Percentiles rank a stretch among this genome's conserved stretches.
Conservation (phyloP, 1,140 invertebrate species). For the Triops longicaudatus region DNA sequence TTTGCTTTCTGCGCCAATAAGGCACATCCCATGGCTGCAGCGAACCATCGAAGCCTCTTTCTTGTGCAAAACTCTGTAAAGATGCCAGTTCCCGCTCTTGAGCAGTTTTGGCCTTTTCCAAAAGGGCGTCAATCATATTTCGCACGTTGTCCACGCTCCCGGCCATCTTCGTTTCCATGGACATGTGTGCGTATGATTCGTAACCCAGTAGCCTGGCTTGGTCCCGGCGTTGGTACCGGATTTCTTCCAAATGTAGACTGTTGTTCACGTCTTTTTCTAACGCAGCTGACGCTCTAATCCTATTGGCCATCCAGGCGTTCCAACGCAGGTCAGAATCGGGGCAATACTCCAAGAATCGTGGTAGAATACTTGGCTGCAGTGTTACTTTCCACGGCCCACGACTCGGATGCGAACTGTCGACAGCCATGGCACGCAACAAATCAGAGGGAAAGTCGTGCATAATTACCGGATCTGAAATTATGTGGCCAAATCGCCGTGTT, state of each 20-base stretch:
- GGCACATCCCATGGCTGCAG: constrained; percentile 75
- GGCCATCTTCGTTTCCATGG: constrained; percentile 92
- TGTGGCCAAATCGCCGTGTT: constrained; percentile 54
- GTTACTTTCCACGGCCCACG: constrained; percentile 70
- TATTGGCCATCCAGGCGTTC: constrained; percentile 71
- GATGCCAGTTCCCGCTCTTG: constrained; percentile 65
- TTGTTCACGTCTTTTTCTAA: constrained; percentile 57
- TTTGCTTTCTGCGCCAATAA: constrained; percentile 68
- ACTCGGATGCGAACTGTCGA: constrained; percentile 49
- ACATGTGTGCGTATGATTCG: constrained; percentile 68
- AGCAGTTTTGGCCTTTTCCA: constrained; percentile 41
- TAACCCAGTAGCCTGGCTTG: constrained; percentile 71
- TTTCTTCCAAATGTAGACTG: constrained; percentile 64
- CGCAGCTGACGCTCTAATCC: constrained; percentile 56
- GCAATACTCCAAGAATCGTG: constrained; percentile 70
- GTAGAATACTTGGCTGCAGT: constrained; percentile 58
- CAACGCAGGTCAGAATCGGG: constrained; percentile 62
- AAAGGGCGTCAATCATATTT: constrained; percentile 58
- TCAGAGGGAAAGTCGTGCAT: constrained; percentile 64
- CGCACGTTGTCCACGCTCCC: constrained; percentile 67
- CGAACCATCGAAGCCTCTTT: constrained; percentile 57
- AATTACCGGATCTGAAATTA: constrained; percentile 53
- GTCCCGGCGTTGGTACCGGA: constrained; percentile 52
- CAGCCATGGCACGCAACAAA: constrained; percentile 56
- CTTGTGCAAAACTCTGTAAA: constrained; percentile 63